Evolutionary conservation across 2,888 invertebrate genomes (phyloP).

Genomic region (Torymus aiolomorphi): DNA sequence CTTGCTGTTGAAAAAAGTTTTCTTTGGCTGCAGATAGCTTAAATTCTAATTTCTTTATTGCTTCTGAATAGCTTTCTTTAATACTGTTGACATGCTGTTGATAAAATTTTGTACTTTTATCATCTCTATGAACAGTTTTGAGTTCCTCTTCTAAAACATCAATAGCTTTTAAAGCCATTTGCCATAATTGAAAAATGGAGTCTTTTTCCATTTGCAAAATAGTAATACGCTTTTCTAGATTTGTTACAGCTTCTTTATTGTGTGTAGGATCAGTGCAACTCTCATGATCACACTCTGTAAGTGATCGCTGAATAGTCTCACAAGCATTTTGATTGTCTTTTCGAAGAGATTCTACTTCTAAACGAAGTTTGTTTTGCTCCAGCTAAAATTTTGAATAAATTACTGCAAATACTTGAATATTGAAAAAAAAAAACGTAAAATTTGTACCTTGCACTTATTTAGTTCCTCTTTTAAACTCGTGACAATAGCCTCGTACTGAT

Average conservation of each 20-base stretch:
- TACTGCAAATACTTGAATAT: not conserved
- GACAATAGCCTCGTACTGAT: constrained; percentile 65
- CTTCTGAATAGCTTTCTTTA: constrained; percentile 77
- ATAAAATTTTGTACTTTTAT: constrained; percentile 62
- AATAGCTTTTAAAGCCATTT: constrained; percentile 82
- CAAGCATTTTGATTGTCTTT: constrained; percentile 63
- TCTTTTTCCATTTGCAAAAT: constrained; percentile 79
- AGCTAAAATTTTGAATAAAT: constrained; percentile 58
- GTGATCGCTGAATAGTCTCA: constrained; percentile 62
- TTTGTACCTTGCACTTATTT: constrained; percentile 66
- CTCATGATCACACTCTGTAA: constrained; percentile 62
- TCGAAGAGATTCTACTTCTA: constrained; percentile 63
- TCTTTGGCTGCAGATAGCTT: constrained; percentile 78
- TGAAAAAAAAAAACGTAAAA: not conserved
- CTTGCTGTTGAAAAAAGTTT: constrained; percentile 72
- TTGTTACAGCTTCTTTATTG: constrained; percentile 61
- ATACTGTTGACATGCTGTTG: constrained; percentile 69
- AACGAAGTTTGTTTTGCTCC: constrained; percentile 68
- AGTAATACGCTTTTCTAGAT: constrained; percentile 69
- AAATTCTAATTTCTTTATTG: constrained; percentile 78
- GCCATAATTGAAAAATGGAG: constrained; percentile 81
- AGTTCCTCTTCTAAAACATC: constrained; percentile 83
- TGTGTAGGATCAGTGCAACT: constrained; percentile 57
- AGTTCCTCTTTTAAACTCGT: constrained; percentile 66
- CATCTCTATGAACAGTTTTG: constrained; percentile 73